These are phyloP conservation scores for Hybos culiciformis DNA, from an alignment of 2,888 invertebrate species.

Conservation along the genomic window DNA sequence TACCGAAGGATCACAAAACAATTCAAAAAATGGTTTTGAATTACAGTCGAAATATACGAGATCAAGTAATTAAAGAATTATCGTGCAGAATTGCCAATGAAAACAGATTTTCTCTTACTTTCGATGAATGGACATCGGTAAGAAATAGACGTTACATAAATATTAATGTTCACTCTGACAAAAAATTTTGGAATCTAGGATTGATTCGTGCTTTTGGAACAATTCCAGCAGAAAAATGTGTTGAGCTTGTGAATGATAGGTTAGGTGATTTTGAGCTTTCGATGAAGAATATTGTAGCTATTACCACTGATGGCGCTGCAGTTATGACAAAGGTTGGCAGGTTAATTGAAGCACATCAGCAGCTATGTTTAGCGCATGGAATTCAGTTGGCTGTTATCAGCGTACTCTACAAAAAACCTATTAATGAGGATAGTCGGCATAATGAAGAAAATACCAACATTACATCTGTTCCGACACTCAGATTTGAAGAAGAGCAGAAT, in stretches of 20 bases:
- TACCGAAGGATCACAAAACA: neutral
- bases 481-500: neutral
- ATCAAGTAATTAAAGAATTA: neutral
- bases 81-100: neutral
- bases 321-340: neutral
- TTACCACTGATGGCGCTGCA: neutral
- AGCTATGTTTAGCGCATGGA: neutral
- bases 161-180: conserved; percentile 3
- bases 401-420: neutral
- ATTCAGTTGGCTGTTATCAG: neutral
- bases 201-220: neutral
- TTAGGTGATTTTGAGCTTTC: neutral
- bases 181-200: conserved; percentile 5
- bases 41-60: neutral
- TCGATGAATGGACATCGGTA: conserved; percentile 5
- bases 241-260: neutral
- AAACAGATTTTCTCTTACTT: conserved; percentile 2
- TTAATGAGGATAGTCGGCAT: too few relatives aligned
- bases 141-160: conserved; percentile 3
- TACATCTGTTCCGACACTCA: too few relatives aligned
- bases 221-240: conserved; percentile 5
- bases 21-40: neutral
- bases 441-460: too few relatives aligned
- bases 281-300: neutral
- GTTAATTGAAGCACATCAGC: neutral